phyloP scores from a whole-genome alignment of 2,888 invertebrate genomes.

The Zaprionus lineosus region DNA sequence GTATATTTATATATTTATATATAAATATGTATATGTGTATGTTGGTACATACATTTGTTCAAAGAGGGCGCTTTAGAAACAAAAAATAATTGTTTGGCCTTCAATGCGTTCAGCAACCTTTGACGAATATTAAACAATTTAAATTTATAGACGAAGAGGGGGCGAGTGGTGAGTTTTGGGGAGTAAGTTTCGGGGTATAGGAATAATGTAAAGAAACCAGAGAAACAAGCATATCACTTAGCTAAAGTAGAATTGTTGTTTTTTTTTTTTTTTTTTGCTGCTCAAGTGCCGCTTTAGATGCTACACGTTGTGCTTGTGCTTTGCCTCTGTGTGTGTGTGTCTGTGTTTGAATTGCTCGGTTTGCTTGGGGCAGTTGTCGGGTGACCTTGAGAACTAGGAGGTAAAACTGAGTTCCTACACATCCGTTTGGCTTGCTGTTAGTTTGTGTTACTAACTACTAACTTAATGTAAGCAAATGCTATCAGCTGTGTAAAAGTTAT shows the following conservation, averaged over 20 bases:
- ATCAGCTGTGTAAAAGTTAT: slow-evolving; percentile 45
- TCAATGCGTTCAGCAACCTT: slow-evolving; percentile 74
- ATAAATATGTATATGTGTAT: background rate
- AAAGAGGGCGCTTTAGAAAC: slow-evolving; percentile 50
- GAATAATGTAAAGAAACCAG: slow-evolving; percentile 69
- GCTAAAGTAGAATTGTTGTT: slow-evolving; percentile 59
- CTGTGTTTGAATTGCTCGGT: background rate
- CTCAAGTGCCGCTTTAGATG: slow-evolving; percentile 43
- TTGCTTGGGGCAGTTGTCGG: background rate
- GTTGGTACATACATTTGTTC: slow-evolving; percentile 20
- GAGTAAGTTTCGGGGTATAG: slow-evolving; percentile 27
- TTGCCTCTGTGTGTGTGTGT: too few relatives aligned
- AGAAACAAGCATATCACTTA: slow-evolving; percentile 73
- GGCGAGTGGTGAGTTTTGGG: background rate
- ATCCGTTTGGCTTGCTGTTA: slow-evolving; percentile 17
- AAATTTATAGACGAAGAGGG: slow-evolving; percentile 14
- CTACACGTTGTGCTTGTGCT: slow-evolving; percentile 16
- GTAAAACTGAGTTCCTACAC: slow-evolving; percentile 24
- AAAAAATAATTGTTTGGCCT: slow-evolving; percentile 66
- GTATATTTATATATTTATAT: background rate
- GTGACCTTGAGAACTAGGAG: slow-evolving; percentile 27
- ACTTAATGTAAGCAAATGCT: slow-evolving; percentile 35
- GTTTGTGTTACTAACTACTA: too few relatives aligned
- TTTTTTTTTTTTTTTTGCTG: slow-evolving; percentile 26
- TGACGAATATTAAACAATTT: slow-evolving; percentile 77